phyloP scores from a whole-genome alignment of 2,113 vertebrate species.

The Cromileptes altivelis region DNA sequence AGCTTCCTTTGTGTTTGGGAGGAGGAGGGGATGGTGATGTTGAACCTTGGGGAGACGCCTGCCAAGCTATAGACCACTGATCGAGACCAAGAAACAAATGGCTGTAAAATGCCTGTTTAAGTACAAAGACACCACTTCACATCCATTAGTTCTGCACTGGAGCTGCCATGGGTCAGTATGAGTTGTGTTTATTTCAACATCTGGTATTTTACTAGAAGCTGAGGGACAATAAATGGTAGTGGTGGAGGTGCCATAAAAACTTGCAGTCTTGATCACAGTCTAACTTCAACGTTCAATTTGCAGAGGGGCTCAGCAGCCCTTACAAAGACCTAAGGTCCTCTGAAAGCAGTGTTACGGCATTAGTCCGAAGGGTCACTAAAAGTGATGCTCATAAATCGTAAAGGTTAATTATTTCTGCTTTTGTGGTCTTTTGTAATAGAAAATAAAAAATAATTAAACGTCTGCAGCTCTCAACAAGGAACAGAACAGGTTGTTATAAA shows the following conservation, averaged over 20 bases:
- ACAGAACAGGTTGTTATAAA: neutral
- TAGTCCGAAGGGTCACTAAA: neutral
- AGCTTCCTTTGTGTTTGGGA: no score
- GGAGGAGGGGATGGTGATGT: no score
- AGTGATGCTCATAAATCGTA: neutral
- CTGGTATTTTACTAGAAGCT: constrained; percentile 32
- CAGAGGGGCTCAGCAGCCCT: neutral
- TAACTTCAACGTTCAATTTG: neutral
- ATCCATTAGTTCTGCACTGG: neutral
- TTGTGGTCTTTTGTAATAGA: neutral
- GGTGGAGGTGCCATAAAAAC: neutral
- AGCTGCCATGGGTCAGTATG: neutral
- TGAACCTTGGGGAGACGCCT: no score
- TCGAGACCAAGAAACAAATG: no score
- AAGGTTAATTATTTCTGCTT: neutral
- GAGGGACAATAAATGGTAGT: constrained; percentile 15
- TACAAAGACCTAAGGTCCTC: neutral
- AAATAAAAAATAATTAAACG: neutral
- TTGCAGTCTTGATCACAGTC: neutral
- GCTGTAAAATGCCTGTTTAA: no score
- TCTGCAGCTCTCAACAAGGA: neutral
- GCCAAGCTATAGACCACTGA: no score
- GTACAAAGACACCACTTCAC: neutral
- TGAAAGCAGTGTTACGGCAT: neutral
- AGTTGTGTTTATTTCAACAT: constrained; percentile 23